Base-by-base conservation (phyloP, 2,113 vertebrate species). In the Hepsetus odoe region DNA sequence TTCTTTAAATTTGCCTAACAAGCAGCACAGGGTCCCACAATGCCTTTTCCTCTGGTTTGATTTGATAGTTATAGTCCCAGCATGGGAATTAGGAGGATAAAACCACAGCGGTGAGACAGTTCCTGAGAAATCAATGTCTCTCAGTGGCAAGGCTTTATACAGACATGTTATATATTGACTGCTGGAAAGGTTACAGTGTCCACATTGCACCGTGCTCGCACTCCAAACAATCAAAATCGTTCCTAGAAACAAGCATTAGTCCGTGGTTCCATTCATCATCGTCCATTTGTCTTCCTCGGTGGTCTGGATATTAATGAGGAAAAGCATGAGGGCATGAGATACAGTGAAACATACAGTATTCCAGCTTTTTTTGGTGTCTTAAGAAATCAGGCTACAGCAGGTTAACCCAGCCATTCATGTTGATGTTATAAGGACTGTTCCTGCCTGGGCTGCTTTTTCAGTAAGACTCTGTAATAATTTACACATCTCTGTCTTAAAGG, bases 81-180 rank as follows among this genome's bases (percentile, higher is more conserved):
- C 18, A 32, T 75, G 35, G 64, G 53, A 59, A 42, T 82, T 69
- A 69, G 22, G 49, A 58, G 59, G 5, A 68, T 61, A 77, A 72
- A 58, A 24, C 42, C 82, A 72, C 77, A 72, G 53, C 72, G 67
- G 40, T 59, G 59, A 51, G 68, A 64, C 38, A 62, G 65, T 64
- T 79, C 66, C 28, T 40, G 66, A 51, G 66, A 76, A 83, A 83
- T 79, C 77, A 79, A 72, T 79, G 77, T 66, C 30, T 79, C 66
- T 58, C 77, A 61, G 73, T 80, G 61, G 73, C 61, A 62, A 75
- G 68, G 76, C 72, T 40, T 66, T 83, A 35, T 79, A 44, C 67
- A 79, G 69, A 79, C 77, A 74, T 68, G 75, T 77, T 74, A 69
- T 74, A 65, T 56, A 51, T 83, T 61, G 65, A 75, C 73, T 65